These are phyloP conservation scores for Oxytorus armatus DNA, from an alignment of 2,888 invertebrate genomes.

Conservation along the genomic window DNA sequence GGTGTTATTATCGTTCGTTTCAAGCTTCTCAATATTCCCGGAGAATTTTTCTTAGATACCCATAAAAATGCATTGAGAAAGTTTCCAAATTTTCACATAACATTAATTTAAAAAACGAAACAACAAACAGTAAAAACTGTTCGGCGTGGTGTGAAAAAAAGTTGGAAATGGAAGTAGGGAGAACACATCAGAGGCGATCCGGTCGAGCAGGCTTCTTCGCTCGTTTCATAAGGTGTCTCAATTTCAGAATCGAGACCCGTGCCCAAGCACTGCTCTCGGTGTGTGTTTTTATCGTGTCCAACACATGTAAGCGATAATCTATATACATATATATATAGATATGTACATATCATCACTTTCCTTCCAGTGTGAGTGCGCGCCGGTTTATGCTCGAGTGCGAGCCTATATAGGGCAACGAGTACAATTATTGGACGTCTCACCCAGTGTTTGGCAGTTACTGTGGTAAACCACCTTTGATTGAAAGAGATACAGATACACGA, in stretches of 20 bases:
- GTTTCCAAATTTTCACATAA: constrained; percentile 17
- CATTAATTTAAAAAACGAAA: background rate
- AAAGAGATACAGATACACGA: background rate
- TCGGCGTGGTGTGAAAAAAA: constrained; percentile 16
- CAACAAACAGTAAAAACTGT: constrained; percentile 26
- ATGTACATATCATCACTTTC: constrained; percentile 43
- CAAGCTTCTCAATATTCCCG: background rate
- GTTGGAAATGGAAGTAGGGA: constrained; percentile 11
- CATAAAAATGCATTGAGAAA: constrained; percentile 30
- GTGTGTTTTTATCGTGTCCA: constrained; percentile 32
- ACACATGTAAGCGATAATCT: no score
- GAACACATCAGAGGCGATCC: constrained; percentile 57
- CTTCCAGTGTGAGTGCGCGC: constrained; percentile 28
- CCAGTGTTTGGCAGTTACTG: constrained; percentile 1
- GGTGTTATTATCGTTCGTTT: background rate
- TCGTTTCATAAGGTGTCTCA: constrained; percentile 69
- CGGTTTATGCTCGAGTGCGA: constrained; percentile 1
- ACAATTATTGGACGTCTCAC: constrained; percentile 8
- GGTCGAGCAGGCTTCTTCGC: constrained; percentile 65
- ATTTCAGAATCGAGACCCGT: constrained; percentile 63
- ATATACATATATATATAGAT: no score
- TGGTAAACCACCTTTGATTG: background rate
- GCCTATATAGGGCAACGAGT: constrained; percentile 5
- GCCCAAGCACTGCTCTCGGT: constrained; percentile 27
- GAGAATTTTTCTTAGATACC: background rate